Evolutionary conservation across 2,113 vertebrate genomes (phyloP).

Genomic region (Cryptomyrus ogoouensis): DNA sequence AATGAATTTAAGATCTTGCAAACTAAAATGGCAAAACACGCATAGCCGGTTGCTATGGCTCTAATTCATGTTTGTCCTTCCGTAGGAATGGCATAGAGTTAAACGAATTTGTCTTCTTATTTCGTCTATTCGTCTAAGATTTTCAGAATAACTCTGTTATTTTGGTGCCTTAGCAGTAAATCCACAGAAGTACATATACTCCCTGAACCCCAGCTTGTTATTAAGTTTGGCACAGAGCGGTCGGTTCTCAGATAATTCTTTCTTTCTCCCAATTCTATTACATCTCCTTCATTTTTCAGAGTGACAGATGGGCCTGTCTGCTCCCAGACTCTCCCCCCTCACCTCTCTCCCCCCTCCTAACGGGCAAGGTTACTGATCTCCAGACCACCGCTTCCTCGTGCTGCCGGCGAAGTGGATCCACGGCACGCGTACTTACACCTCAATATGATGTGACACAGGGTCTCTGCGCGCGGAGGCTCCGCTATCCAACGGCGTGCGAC

Average conservation of each 20-base stretch:
- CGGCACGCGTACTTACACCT: not conserved
- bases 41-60: not conserved
- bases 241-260: not conserved
- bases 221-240: constrained; percentile 5
- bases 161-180: constrained; percentile 1
- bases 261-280: not conserved
- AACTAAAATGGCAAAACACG: not conserved
- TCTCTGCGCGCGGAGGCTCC: not conserved
- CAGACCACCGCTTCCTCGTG: not conserved
- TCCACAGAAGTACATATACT: not conserved
- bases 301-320: constrained; percentile 12
- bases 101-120: not conserved
- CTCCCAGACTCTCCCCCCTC: not conserved
- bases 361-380: not conserved
- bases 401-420: not conserved
- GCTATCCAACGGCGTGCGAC: not conserved
- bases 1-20: not conserved
- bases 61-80: not conserved
- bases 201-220: constrained; percentile 1
- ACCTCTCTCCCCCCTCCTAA: not conserved
- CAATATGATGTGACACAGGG: not conserved
- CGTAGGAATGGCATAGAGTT: not conserved
- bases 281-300: constrained; percentile 18
- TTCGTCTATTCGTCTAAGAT: not conserved
- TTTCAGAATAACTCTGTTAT: not conserved